These are phyloP conservation scores for Brevimyrus niger DNA, from an alignment of 2,113 vertebrate genomes.

Conservation along the genomic window DNA sequence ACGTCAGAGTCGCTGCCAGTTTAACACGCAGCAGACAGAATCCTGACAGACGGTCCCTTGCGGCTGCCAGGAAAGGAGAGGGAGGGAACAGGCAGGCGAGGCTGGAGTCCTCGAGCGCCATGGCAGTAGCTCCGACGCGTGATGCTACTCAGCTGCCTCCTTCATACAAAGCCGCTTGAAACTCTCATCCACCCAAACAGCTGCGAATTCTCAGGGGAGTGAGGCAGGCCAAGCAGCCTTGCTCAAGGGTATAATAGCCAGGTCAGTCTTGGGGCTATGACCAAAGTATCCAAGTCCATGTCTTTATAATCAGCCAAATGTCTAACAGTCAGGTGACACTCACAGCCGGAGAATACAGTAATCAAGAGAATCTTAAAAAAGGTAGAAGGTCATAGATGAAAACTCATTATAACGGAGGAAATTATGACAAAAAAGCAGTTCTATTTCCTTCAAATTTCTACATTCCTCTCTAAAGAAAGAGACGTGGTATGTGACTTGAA, in stretches of 20 bases:
- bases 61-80: neutral
- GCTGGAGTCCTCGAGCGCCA: neutral
- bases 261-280: neutral
- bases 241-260: neutral
- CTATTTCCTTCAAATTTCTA: neutral
- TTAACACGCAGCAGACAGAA: neutral
- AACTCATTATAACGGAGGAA: too few relatives aligned
- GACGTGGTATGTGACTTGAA: neutral
- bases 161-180: neutral
- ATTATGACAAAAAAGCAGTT: neutral
- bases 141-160: neutral
- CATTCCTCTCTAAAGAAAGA: neutral
- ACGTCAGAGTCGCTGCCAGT: neutral
- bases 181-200: neutral
- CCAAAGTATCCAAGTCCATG: neutral
- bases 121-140: neutral
- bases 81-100: neutral
- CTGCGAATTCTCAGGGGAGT: neutral
- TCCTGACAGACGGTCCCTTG: neutral
- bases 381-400: neutral
- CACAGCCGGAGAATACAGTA: neutral
- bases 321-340: neutral
- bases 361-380: neutral
- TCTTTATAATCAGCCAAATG: neutral
- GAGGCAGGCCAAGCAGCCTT: neutral